Percentiles rank a stretch among this genome's conserved stretches.
These are phyloP conservation scores for Biston stratarius DNA, from an alignment of 2,888 invertebrate genomes.

Conservation along the genomic window DNA sequence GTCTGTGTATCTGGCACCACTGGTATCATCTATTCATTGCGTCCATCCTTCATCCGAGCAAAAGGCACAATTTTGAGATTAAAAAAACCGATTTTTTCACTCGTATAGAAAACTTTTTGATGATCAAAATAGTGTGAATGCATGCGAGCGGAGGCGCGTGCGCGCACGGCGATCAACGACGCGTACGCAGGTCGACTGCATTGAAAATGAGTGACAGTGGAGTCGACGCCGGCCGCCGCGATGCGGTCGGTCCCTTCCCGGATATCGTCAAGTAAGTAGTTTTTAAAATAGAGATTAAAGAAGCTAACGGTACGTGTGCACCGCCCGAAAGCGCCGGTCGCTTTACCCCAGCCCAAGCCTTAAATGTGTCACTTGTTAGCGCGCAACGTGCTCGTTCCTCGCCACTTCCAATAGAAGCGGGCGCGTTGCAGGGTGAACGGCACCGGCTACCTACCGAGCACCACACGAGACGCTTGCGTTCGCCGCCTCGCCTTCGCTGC, in stretches of 20 bases:
- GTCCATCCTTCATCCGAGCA: conserved; percentile 74
- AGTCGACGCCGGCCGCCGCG: conserved; percentile 68
- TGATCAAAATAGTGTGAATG: conserved; percentile 70
- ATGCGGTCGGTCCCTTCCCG: conserved; percentile 83
- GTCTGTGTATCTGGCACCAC: conserved; percentile 75
- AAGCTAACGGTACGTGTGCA: conserved; percentile 84
- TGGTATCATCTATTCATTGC: conserved; percentile 78
- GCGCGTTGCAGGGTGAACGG: conserved; percentile 69
- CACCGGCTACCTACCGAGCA: conserved; percentile 58
- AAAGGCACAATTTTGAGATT: conserved; percentile 68
- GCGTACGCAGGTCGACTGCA: conserved; percentile 85
- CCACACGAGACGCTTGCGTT: conserved; percentile 39
- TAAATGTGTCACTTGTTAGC: conserved; percentile 81
- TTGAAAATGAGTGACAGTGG: conserved; percentile 78
- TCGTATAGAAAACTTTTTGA: conserved; percentile 68
- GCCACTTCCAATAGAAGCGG: conserved; percentile 58
- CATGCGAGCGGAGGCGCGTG: conserved; percentile 76
- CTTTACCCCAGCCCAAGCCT: conserved; percentile 73
- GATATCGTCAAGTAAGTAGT: conserved; percentile 82
- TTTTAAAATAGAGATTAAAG: conserved; percentile 86
- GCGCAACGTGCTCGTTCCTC: conserved; percentile 59
- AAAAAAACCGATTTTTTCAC: conserved; percentile 59
- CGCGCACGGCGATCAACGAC: conserved; percentile 80
- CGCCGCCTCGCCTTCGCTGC: conserved; percentile 43
- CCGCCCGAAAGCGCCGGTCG: conserved; percentile 83